Base-by-base conservation (phyloP, 2,113 vertebrate species). In the Porphyrio hochstetteri region DNA sequence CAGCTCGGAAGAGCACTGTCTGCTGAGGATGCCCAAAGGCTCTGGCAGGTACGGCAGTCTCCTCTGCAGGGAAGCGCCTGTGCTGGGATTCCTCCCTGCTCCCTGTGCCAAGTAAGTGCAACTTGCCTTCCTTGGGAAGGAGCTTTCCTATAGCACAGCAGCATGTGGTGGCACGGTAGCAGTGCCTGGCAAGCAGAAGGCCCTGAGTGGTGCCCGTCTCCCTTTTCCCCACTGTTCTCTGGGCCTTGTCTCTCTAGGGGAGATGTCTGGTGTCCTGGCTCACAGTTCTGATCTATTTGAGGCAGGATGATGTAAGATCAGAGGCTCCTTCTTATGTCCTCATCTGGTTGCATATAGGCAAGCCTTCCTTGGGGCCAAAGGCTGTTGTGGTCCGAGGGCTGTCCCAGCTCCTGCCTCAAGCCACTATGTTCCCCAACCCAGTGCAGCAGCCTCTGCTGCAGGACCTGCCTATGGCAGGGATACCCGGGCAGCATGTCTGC, bases 101-200 rank as follows among this genome's bases (percentile, higher is more conserved):
- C 2, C 0, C 57, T 75, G 31, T 44, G 61, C 70, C 57, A 31
- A 55, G 38, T 17, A 61, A 67, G 72, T 11, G 9, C 29, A 69
- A 11, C 57, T 69, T 82, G 3, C 24, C 42, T 70, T 63, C 63
- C 67, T 79, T 40, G 35, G 48, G 38, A 16, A 63, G 52, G 50
- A 93, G 48, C 29, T 85, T 79, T 70, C 61, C 74, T 36, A 1
- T 2, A 24, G 48, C 6, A 1, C 68, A 36, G 77, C 35, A 4
- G 40, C 31, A 11, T 55, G 70, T 8, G 1, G 46, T 56, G 36
- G 59, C 82, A 33, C 50, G 0, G 0, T 23, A 6, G 65, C 63
- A 71, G 52, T 84, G 36, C 38, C 44, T 2, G 0, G 55, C 1
- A 5, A 82, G 81, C 71, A 68, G 81, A 36, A 75, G 69, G 52